Evolutionary conservation across 2,888 invertebrate genomes (phyloP).

Genomic region (Rhagonycha fulva): DNA sequence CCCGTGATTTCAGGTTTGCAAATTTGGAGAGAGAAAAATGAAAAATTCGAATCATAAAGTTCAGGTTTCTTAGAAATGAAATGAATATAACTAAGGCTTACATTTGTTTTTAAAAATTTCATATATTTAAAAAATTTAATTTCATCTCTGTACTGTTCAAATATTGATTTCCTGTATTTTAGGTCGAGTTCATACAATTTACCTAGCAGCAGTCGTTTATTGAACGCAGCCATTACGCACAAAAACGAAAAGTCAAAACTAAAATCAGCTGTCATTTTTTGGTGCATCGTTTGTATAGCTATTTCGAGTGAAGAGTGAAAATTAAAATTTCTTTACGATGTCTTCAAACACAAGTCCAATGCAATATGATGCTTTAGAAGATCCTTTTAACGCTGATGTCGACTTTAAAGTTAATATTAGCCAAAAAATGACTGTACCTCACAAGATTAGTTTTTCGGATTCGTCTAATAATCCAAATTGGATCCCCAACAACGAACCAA

Average conservation of each 20-base stretch:
- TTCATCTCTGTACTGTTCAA: no score
- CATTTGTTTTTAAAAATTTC: no score
- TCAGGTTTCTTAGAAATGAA: no score
- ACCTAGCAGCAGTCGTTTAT: background rate
- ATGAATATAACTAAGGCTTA: no score
- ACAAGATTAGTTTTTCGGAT: conserved; percentile 76
- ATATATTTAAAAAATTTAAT: no score
- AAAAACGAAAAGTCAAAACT: background rate
- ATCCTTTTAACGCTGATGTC: conserved; percentile 62
- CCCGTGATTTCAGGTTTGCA: no score
- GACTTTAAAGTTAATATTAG: conserved; percentile 78
- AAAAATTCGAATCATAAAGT: no score
- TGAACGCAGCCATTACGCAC: background rate
- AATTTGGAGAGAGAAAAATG: no score
- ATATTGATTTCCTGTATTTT: background rate
- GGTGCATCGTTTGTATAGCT: background rate
- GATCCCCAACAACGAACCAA: conserved; percentile 66
- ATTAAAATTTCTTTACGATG: conserved; percentile 52
- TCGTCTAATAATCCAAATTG: conserved; percentile 67
- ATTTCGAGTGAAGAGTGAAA: background rate
- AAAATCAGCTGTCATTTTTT: background rate
- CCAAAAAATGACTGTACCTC: conserved; percentile 81
- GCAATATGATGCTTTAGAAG: conserved; percentile 66
- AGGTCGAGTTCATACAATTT: background rate
- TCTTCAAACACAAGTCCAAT: conserved; percentile 65